These are phyloP conservation scores for Sialis lutaria DNA, from an alignment of 2,888 invertebrate species.

Conservation along the genomic window DNA sequence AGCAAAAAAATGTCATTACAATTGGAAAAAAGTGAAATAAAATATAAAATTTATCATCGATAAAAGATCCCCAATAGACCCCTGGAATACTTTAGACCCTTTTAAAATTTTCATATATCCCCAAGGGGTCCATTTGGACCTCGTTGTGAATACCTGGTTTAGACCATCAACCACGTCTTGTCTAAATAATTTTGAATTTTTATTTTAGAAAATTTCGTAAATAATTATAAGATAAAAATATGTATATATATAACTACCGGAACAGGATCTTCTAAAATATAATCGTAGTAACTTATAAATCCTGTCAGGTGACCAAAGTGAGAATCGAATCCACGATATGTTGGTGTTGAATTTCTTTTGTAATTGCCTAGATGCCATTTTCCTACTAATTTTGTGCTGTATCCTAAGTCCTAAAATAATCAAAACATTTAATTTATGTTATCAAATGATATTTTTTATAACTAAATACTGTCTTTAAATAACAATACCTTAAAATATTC, in stretches of 20 bases:
- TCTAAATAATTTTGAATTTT: background rate
- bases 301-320: conserved; percentile 79
- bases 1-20: too few species aligned
- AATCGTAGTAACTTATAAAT: conserved; percentile 62
- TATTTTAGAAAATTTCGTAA: background rate
- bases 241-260: conserved; percentile 10
- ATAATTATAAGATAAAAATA: too few species aligned
- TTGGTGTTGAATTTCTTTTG: conserved; percentile 50
- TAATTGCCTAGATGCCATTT: conserved; percentile 81
- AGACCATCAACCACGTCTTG: too few species aligned
- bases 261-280: conserved; percentile 32
- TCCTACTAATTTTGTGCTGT: conserved; percentile 59
- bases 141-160: too few species aligned
- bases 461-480: background rate
- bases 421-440: background rate
- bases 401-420: conserved; percentile 36
- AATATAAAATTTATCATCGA: too few species aligned
- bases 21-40: too few species aligned
- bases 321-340: conserved; percentile 57
- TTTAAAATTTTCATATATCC: too few species aligned
- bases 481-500: conserved; percentile 37
- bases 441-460: background rate
- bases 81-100: too few species aligned
- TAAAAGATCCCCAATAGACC: too few species aligned
- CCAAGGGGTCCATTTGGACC: too few species aligned